Evolutionary conservation across 2,113 vertebrate genomes (phyloP), one percentile per base, ranked within the genome.

Genomic region (Jacana jacana): DNA sequence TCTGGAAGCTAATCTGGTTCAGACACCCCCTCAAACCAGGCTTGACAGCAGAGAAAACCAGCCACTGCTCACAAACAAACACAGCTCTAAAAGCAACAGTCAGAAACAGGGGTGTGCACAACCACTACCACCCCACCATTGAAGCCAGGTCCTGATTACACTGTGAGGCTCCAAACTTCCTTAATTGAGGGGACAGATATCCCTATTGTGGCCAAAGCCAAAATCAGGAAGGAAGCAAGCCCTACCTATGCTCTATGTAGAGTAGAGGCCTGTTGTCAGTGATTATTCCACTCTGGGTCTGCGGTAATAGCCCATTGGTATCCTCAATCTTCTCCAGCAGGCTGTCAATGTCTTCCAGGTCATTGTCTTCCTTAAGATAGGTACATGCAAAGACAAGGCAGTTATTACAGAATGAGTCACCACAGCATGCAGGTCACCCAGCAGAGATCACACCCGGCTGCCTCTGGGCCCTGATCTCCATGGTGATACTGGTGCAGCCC

Each of bases 201-300:
- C 9, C 28, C 68, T 31, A 20, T 6, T 13, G 5, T 1, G 3
- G 1, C 27, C 66, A 46, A 51, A 10, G 78, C 6, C 60, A 71
- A 44, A 7, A 46, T 1, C 7, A 3, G 51, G 10, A 15, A 42
- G 76, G 60, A 23, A 58, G 19, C 0, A 39, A 85, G 82, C 18
- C 12, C 66, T 91, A 99, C 99, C 99, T 98, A 98, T 99, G 99
- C 86, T 99, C 99, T 44, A 99, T 98, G 1, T 99, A 98, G 7
- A 99, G 97, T 16, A 99, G 93, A 1, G 98, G 98, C 88, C 98
- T 98, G 93, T 95, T 97, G 82, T 98, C 98, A 1, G 95, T 22
- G 3, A 61, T 92, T 16, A 98, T 52, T 28, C 94, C 96, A 4
- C 97, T 90, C 30, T 97, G 98, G 78, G 55, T 98, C 91, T 98